Evolutionary conservation across 2,888 invertebrate species (phyloP).

Genomic region (Eupithecia subumbrata): DNA sequence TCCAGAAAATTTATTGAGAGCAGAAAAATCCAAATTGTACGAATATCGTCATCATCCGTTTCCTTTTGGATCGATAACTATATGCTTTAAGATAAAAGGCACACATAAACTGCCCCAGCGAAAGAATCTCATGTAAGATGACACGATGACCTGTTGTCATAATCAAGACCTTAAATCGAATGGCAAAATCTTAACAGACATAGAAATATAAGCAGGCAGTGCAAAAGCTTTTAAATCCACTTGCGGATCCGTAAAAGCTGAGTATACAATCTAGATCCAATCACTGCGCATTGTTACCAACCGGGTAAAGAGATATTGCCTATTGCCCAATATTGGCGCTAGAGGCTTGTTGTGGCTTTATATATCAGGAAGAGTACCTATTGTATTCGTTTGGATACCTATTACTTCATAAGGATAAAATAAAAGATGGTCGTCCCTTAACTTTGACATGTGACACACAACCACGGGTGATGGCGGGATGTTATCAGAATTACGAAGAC

Average conservation of each 20-base stretch:
- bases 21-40: neutral
- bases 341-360: neutral
- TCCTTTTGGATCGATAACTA: neutral
- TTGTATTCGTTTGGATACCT: neutral
- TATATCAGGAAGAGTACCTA: neutral
- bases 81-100: neutral
- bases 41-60: neutral
- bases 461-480: neutral
- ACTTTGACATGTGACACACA: neutral
- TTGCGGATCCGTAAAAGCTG: slow-evolving; percentile 5
- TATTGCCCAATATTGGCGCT: slow-evolving; percentile 27
- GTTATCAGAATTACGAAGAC: neutral
- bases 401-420: neutral
- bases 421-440: neutral
- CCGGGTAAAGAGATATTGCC: slow-evolving; percentile 32
- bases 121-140: neutral
- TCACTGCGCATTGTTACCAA: slow-evolving; percentile 32
- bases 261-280: slow-evolving; percentile 32
- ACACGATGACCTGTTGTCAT: neutral
- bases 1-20: neutral
- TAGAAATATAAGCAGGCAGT: neutral
- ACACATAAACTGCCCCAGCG: neutral
- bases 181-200: neutral
- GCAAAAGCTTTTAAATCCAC: slow-evolving; percentile 2
- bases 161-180: neutral